Evolutionary conservation across 2,888 invertebrate genomes (phyloP), one percentile per base, ranked within the genome.

Genomic region (Drosophila anomelani): DNA sequence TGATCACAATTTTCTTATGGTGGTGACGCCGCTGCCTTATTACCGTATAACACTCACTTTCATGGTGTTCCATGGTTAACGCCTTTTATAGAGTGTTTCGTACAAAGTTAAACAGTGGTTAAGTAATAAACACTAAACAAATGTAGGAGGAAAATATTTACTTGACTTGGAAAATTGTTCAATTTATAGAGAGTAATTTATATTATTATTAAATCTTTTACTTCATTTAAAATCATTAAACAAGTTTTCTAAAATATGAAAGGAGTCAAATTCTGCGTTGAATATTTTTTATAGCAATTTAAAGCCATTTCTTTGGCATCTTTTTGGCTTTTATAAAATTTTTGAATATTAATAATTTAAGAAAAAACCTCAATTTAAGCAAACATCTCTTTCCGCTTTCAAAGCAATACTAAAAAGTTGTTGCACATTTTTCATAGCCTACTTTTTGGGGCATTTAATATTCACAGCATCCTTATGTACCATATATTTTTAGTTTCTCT

Each of bases 1-100:
- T 73, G 36, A 71, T 73, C 63, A 71, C 74, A 71, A 73, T 71
- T 71, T 71, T 71, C 73, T 73, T 73, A 63, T 63, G 66, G 64
- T 56, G 49, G 63, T 64, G 60, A 43, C 47, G 47, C 23, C 49
- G 17, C 15, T 13, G 66, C 41, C 66, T 49, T 64, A 64, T 66
- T 66, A 51, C 66, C 64, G 67, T 43, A 64, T 66, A 64, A 36
- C 41, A 66, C 59, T 63, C 49, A 34, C 36, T 66, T 67, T 66
- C 67, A 51, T 66, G 49, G 26, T 43, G n/a, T 36, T 36, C 36
- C 34, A 64, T 66, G 41, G 26, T 66, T 67, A 51, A 32, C 32
- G 34, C 29, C 4, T 36, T 66, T 66, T 36, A 66, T 66, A 23
- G 67, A 51, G 36, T 43, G 41, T 20, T 43, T 15, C 15, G 23